phyloP scores from a whole-genome alignment of 2,888 invertebrate genomes.

The Coenonympha arcania region DNA sequence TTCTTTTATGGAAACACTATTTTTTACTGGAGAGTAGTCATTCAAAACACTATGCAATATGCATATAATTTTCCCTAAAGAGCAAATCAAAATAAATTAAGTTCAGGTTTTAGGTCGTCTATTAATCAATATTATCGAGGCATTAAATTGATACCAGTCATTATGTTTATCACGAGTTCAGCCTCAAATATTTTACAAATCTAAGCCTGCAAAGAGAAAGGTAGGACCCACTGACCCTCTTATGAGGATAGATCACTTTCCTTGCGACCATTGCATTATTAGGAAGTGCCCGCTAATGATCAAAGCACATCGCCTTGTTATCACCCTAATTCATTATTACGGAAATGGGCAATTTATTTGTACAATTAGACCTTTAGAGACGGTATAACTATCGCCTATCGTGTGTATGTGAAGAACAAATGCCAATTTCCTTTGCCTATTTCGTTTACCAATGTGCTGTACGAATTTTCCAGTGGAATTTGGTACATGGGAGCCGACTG shows the following conservation, averaged over 20 bases:
- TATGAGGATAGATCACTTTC: conserved; percentile 53
- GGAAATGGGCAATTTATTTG: conserved; percentile 9
- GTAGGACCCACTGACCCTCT: conserved; percentile 57
- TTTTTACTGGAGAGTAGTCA: too few relatives aligned
- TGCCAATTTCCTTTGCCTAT: too few relatives aligned
- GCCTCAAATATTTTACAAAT: conserved; percentile 40
- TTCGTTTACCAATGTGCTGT: too few relatives aligned
- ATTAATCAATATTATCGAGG: too few relatives aligned
- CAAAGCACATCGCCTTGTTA: conserved; percentile 9
- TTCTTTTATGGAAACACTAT: too few relatives aligned
- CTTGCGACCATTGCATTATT: conserved; percentile 47
- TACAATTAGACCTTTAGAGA: conserved; percentile 3
- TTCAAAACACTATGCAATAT: too few relatives aligned
- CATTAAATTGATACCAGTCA: not conserved
- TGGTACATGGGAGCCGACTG: too few relatives aligned
- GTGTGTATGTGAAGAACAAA: not conserved
- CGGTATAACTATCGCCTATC: not conserved
- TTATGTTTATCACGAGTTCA: conserved; percentile 44
- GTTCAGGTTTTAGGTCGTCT: too few relatives aligned
- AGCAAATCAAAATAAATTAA: too few relatives aligned
- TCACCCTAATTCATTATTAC: conserved; percentile 11
- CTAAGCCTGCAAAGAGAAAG: conserved; percentile 51
- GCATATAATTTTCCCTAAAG: too few relatives aligned
- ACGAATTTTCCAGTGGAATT: too few relatives aligned
- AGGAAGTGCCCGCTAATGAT: conserved; percentile 32